Percentiles rank a stretch among this genome's conserved stretches.
These are phyloP conservation scores for Poeciliopsis presidionis DNA, from an alignment of 2,797 vertebrate species.

Conservation along the genomic window DNA sequence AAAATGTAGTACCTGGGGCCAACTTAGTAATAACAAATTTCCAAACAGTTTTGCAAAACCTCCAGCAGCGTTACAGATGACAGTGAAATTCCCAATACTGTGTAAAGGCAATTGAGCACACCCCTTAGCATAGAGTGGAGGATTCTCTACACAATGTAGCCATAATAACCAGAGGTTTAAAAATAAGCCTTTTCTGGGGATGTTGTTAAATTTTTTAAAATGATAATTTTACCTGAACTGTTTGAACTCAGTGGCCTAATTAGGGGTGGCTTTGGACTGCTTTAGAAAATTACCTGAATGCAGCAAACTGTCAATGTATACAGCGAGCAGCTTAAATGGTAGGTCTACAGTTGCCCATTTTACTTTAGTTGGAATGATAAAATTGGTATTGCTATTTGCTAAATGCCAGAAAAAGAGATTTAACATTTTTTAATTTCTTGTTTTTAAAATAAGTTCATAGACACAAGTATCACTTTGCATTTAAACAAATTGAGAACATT, in stretches of 20 bases:
- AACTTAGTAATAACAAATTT: slow-evolving; percentile 22
- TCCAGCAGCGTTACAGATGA: slow-evolving; percentile 21
- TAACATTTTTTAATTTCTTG: neutral
- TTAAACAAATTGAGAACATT: neutral
- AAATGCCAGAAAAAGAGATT: neutral
- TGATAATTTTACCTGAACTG: slow-evolving; percentile 2
- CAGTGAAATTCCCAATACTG: slow-evolving; percentile 11
- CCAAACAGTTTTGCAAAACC: slow-evolving; percentile 28
- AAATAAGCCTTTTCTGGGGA: slow-evolving; percentile 1
- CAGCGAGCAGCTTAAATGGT: neutral
- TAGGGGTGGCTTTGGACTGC: neutral
- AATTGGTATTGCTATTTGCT: neutral
- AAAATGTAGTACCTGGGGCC: slow-evolving; percentile 22
- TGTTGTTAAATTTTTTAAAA: neutral
- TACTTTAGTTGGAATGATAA: neutral
- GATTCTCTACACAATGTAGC: slow-evolving; percentile 2
- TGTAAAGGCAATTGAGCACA: slow-evolving; percentile 8
- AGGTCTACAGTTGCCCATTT: neutral
- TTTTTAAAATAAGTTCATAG: neutral
- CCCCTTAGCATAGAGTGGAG: neutral
- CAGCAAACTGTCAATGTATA: neutral
- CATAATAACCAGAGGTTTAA: slow-evolving; percentile 15
- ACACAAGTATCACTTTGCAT: neutral
- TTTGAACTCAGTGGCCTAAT: neutral
- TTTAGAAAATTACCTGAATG: slow-evolving; percentile 1